phyloP scores from a whole-genome alignment of 2,888 invertebrate species.

The Bedellia somnulentella region DNA sequence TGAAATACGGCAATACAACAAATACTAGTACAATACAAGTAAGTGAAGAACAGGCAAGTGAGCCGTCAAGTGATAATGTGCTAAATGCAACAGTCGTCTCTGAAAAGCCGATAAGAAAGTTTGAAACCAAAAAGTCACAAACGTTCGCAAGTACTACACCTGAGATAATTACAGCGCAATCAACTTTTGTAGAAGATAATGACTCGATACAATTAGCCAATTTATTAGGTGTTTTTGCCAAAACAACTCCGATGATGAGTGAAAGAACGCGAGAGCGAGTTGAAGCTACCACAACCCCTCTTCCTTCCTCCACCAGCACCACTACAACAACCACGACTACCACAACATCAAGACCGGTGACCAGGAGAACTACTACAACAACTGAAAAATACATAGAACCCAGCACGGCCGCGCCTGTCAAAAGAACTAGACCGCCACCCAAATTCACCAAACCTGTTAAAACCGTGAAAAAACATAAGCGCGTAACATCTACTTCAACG shows the following conservation, averaged over 20 bases:
- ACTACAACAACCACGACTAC: slow-evolving; percentile 10
- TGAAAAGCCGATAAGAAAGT: slow-evolving; percentile 24
- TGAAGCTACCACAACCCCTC: too few relatives aligned
- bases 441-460: slow-evolving; percentile 33
- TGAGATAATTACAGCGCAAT: slow-evolving; percentile 36
- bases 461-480: slow-evolving; percentile 40
- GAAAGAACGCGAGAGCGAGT: slow-evolving; percentile 21
- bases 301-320: slow-evolving; percentile 16
- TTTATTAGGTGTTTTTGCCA: slow-evolving; percentile 34
- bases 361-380: slow-evolving; percentile 2
- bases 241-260: slow-evolving; percentile 41
- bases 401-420: slow-evolving; percentile 16
- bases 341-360: slow-evolving; percentile 2
- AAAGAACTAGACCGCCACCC: slow-evolving; percentile 41
- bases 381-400: slow-evolving; percentile 1
- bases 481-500: slow-evolving; percentile 27
- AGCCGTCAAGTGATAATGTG: slow-evolving; percentile 9
- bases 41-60: neutral
- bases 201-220: slow-evolving; percentile 34
- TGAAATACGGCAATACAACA: slow-evolving; percentile 21
- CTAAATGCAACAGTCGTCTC: slow-evolving; percentile 10
- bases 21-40: slow-evolving; percentile 14
- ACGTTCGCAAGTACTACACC: slow-evolving; percentile 26
- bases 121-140: slow-evolving; percentile 21
- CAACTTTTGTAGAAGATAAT: slow-evolving; percentile 16